Base-by-base conservation (phyloP, 2,797 vertebrate genomes). In the Melanotaenia nigrans region DNA sequence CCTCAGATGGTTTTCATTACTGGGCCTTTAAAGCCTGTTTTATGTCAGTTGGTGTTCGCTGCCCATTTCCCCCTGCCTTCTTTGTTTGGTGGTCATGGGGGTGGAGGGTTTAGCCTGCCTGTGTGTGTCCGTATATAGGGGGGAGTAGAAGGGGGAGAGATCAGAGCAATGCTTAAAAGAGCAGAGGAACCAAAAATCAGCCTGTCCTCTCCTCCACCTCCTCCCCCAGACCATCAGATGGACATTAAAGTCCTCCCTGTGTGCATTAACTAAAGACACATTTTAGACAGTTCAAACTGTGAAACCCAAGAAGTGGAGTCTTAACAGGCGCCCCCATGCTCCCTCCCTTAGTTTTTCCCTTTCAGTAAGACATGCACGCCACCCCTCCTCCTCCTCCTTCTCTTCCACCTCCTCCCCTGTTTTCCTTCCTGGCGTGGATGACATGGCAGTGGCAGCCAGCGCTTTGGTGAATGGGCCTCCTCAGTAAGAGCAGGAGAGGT, bases 1-100 rank as follows among this genome's bases (percentile, higher is more conserved):
- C 61, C 89, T 91, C 94, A 95, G 93, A 93, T 95, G 94, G 93
- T 95, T 94, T 92, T 94, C 92, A 93, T 95, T 95, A 95, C 90
- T 58, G 78, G 63, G 86, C 90, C 92, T 94, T 94, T 94, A 93
- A 93, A 94, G 93, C 84, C 90, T 93, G 93, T 93, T 93, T 93
- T 90, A 92, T 93, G 92, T 93, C 90, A 87, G 92, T 93, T 92
- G 90, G 90, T 92, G 90, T 92, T 93, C 79, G 69, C 89, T 93
- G 92, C 91, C 90, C 88, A 38, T 87, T 88, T 51, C 81, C 89
- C 80, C 82, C 36, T 6, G n/a, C 35, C 87, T 77, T 83, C 78
- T 92, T 90, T 92, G 90, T 91, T 90, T 90, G 79, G 87, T 84
- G 86, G 79, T 88, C 53, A 65, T 87, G 85, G 82, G 78, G 77